phyloP scores from a whole-genome alignment of 2,113 vertebrate genomes.

The Xenopus laevis region DNA sequence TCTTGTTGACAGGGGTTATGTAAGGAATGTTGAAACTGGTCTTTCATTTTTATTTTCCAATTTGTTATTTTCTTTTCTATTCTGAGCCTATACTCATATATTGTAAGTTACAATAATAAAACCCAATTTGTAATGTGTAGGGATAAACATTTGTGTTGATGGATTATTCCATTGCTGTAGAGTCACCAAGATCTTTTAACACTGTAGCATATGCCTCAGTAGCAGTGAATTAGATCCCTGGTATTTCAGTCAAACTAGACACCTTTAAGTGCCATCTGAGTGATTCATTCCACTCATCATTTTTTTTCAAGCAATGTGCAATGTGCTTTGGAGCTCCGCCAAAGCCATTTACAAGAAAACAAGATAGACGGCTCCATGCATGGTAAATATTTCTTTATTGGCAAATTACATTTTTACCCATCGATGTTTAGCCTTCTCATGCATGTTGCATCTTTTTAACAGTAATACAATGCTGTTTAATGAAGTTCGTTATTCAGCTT shows the following conservation, averaged over 20 bases:
- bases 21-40: too few species aligned
- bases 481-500: too few species aligned
- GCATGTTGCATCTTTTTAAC: too few species aligned
- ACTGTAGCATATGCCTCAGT: not conserved
- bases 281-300: constrained; percentile 42
- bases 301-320: constrained; percentile 26
- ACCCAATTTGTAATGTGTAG: not conserved
- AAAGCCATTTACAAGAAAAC: constrained; percentile 40
- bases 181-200: constrained; percentile 21
- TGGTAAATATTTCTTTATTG: constrained; percentile 45
- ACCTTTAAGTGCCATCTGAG: constrained; percentile 39
- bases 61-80: too few species aligned
- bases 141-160: constrained; percentile 20
- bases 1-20: too few species aligned
- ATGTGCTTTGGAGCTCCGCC: constrained; percentile 33
- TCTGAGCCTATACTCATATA: too few species aligned
- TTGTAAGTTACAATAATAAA: too few species aligned
- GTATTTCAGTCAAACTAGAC: constrained; percentile 21
- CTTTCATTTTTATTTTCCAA: too few species aligned
- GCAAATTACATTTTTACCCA: constrained; percentile 35
- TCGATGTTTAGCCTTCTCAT: constrained; percentile 16
- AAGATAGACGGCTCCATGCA: constrained; percentile 16
- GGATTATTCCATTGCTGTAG: constrained; percentile 21
- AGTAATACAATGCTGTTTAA: too few species aligned
- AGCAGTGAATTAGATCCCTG: not conserved